Evolutionary conservation across 2,888 invertebrate genomes (phyloP).

Genomic region (Mesochorus sp.): DNA sequence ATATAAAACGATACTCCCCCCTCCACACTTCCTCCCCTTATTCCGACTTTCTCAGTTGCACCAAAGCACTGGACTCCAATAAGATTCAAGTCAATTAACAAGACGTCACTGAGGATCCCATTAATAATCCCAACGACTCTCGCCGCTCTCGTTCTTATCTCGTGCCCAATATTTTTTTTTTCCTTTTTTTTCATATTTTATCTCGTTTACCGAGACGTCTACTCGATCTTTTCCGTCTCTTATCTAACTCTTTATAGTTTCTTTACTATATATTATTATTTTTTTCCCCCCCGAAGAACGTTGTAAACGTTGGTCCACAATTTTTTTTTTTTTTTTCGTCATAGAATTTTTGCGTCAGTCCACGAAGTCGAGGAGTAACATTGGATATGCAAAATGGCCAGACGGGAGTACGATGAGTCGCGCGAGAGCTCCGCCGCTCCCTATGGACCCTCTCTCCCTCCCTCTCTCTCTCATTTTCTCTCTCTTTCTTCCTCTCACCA

Average conservation of each 20-base stretch:
- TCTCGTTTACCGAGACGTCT: too few relatives aligned
- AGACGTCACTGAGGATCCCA: slow-evolving; percentile 71
- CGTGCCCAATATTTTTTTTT: slow-evolving; percentile 44
- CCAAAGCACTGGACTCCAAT: slow-evolving; percentile 71
- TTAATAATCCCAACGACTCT: slow-evolving; percentile 74
- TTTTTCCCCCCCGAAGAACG: slow-evolving; percentile 6
- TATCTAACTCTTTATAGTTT: neutral
- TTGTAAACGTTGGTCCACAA: too few relatives aligned
- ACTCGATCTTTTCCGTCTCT: neutral
- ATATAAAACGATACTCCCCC: slow-evolving; percentile 62
- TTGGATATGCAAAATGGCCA: slow-evolving; percentile 72
- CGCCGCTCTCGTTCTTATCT: slow-evolving; percentile 45
- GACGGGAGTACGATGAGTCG: slow-evolving; percentile 61
- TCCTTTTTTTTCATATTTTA: slow-evolving; percentile 57
- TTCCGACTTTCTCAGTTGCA: slow-evolving; percentile 1
- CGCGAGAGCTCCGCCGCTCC: slow-evolving; percentile 71
- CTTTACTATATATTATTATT: neutral
- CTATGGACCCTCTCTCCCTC: slow-evolving; percentile 69
- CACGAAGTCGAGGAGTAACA: slow-evolving; percentile 30
- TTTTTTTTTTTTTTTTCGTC: neutral
- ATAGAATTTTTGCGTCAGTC: neutral
- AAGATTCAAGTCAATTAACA: slow-evolving; percentile 79
- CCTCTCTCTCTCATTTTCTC: slow-evolving; percentile 56
- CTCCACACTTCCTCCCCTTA: neutral
- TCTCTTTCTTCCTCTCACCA: slow-evolving; percentile 2